Evolutionary conservation across 2,113 vertebrate genomes (phyloP).

Genomic region (Triplophysa rosa): DNA sequence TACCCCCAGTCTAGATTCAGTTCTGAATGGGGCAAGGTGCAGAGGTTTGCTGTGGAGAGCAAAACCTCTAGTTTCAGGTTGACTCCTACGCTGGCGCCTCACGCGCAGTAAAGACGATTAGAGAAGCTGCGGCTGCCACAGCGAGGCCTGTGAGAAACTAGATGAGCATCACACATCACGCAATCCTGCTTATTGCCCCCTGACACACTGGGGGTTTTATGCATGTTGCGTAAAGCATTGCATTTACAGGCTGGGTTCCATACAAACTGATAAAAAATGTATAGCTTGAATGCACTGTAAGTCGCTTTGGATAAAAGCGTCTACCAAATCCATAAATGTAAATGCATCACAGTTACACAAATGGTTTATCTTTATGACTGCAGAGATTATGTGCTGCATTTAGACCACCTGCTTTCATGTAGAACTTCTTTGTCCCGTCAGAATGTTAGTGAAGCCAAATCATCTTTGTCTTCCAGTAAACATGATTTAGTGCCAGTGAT

Average conservation of each 20-base stretch:
- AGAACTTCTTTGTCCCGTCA: neutral
- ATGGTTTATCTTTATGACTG: neutral
- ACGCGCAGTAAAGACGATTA: neutral
- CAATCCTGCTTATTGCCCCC: neutral
- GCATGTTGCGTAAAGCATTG: no score
- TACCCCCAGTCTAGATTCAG: neutral
- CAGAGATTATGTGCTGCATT: neutral
- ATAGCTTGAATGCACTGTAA: no score
- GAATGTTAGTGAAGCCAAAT: neutral
- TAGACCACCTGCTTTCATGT: neutral
- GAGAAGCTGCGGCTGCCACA: neutral
- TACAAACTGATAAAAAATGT: no score
- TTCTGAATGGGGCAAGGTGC: conserved; percentile 21
- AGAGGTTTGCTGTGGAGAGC: conserved; percentile 3
- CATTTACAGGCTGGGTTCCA: no score
- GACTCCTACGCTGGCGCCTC: conserved; percentile 28
- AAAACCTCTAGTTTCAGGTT: conserved; percentile 44
- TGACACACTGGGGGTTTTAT: conserved; percentile 13
- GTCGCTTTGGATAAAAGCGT: no score
- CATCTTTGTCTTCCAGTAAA: neutral
- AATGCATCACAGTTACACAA: conserved; percentile 14
- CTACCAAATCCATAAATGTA: no score
- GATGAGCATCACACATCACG: conserved; percentile 31
- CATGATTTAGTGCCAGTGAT: conserved; percentile 19
- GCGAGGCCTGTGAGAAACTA: neutral